A percentile compares a stretch with the other conserved stretches of the same genome.
Evolutionary conservation across 2,888 invertebrate genomes (phyloP).

Genomic region (Willowsia nigromaculata): DNA sequence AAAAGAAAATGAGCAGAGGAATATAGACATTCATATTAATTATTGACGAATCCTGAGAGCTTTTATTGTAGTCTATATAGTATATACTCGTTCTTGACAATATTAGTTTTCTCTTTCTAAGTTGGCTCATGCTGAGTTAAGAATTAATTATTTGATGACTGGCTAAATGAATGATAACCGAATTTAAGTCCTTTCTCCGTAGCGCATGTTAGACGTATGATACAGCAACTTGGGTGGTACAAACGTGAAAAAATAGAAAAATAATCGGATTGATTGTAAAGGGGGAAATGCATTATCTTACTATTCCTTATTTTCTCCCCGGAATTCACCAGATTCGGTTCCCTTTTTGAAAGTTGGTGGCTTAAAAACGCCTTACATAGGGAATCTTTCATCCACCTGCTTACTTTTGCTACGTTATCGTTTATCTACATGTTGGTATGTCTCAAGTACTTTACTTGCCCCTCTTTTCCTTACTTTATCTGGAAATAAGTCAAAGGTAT

Average conservation of each 20-base stretch:
- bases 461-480: background rate
- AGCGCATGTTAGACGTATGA: background rate
- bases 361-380: constrained; percentile 3
- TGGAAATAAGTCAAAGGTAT: constrained; percentile 21
- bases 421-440: background rate
- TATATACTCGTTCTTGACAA: background rate
- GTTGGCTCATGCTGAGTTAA: background rate
- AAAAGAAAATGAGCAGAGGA: background rate
- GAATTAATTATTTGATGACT: constrained; percentile 4
- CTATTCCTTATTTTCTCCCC: background rate
- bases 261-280: constrained; percentile 51
- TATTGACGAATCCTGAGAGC: constrained; percentile 39
- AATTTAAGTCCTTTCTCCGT: background rate
- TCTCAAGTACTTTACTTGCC: constrained; percentile 23
- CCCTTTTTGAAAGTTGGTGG: constrained; percentile 10
- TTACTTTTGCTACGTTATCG: background rate
- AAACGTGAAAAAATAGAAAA: background rate
- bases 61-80: constrained; percentile 2
- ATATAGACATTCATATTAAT: constrained; percentile 36
- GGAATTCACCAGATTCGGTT: background rate
- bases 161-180: background rate
- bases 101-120: background rate
- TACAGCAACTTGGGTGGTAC: background rate
- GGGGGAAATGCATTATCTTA: constrained; percentile 13
- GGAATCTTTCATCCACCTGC: constrained; percentile 30